Evolutionary conservation across 2,888 invertebrate genomes (phyloP), one percentile per base, ranked within the genome.

Genomic region (Altica lythri): DNA sequence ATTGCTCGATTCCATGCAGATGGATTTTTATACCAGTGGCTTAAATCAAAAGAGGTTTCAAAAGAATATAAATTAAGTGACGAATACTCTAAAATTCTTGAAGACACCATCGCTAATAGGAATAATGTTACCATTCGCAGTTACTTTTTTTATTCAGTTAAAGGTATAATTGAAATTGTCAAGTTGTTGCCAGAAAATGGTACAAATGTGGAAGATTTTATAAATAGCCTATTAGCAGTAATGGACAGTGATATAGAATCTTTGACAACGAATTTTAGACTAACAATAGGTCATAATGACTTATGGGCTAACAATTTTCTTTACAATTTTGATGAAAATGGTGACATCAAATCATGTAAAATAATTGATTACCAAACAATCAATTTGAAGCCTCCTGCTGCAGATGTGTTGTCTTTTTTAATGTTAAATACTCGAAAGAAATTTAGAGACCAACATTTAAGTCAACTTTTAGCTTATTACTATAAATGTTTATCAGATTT

Each of bases 1-100:
- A 61, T 83, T 22, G 79, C 82, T 0, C 76, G 79, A 61, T 79
- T 82, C 57, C 83, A 83, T 53, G 77, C 79, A 0, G 72, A 77
- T n/a, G 74, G 78, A 3, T 75, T 82, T 8, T 69, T 81, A 37
- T 80, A 74, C 59, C 82, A 83, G 69, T 73, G 77, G 53, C 69
- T 64, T 6, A 68, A 65, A 55, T 55, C 61, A 1, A 53, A 63
- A 12, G 59, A 64, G 38, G 25, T 58, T 9, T 51, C 57, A n/a
- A 55, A 16, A 17, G 54, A 35, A 12, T 67, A 64, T 48, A 60
- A 49, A 37, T 44, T 73, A 37, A 8, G 34, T 3, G 60, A 67
- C 2, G 57, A 62, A 16, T 63, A 66, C 48, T 55, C 59, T 1
- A 53, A 64, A 6, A 29, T 65, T 9, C 61, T 73, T 9, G 53